Conservation (phyloP, 2,797 vertebrate species). For the Gallirallus australis region DNA sequence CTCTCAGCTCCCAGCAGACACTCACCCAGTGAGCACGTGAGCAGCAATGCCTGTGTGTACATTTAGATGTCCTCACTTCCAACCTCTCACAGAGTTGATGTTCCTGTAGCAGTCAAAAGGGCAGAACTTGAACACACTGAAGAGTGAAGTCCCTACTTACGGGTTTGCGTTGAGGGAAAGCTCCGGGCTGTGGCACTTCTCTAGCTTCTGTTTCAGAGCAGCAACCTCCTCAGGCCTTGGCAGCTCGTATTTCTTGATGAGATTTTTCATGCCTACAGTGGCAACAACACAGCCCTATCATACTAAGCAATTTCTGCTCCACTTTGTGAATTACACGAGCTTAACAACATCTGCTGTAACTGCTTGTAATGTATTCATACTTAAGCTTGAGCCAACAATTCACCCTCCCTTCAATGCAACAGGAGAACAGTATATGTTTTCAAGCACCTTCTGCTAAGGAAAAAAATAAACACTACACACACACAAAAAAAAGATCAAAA, state of each 20-base stretch:
- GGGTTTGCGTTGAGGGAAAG: slow-evolving; percentile 75
- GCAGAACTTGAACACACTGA: neutral
- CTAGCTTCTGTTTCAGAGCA: slow-evolving; percentile 89
- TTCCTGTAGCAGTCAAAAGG: neutral
- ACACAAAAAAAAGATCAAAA: neutral
- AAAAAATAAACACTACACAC: neutral
- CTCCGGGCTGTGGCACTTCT: slow-evolving; percentile 88
- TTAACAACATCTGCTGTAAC: neutral
- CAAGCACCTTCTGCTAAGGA: neutral
- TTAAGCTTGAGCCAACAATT: neutral
- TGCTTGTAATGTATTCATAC: neutral
- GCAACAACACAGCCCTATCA: neutral
- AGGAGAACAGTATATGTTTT: neutral
- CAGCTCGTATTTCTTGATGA: slow-evolving; percentile 91
- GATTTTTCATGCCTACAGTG: slow-evolving; percentile 87
- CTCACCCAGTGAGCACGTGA: neutral
- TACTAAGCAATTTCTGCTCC: neutral
- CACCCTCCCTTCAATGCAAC: neutral
- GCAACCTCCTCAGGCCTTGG: slow-evolving; percentile 88
- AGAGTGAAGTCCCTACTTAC: slow-evolving; percentile 80
- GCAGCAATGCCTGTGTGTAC: neutral
- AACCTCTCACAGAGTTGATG: too few relatives aligned
- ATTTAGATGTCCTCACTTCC: neutral
- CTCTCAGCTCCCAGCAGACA: neutral
- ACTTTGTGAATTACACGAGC: neutral